Evolutionary conservation across 2,888 invertebrate species (phyloP), one percentile per base, ranked within the genome.

Genomic region (Caenorhabditis sp.): DNA sequence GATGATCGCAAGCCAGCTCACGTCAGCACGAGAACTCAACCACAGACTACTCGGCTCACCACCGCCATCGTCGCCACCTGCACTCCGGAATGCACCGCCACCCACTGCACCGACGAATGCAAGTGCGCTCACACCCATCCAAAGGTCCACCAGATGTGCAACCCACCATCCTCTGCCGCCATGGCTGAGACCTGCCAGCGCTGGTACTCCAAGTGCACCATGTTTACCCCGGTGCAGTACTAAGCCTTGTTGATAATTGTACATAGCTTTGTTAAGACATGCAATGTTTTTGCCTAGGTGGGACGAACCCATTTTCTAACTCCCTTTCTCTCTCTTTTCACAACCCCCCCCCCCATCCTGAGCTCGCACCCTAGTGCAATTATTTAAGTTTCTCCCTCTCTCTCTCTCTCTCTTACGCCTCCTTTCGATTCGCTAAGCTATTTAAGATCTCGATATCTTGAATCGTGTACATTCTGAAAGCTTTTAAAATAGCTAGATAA

Each of bases 141-240:
- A 50, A 80, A 79, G 70, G 85, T 85, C 46, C 85, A 86, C 63
- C 73, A 83, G 58, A 85, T 84, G 82, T 86, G 86, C 81, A 86
- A 86, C 56, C 86, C 86, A 58, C 86, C 86, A 55, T 77, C 84
- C 11, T 74, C 76, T 17, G 81, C 84, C 17, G 75, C 80, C 7
- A 74, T 85, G 59, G 85, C 83, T 43, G 63, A 71, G 46, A 84
- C 81, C 39, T 86, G 86, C 76, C 81, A 82, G 74, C 73, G 71
- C 45, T 86, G 86, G 86, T 86, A 86, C 79, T 56, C 80, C 61
- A 83, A 85, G 78, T 86, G 86, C 81, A 79, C 84, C 61, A 86
- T 86, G 86, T 86, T 83, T 80, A 53, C 79, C 32, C 84, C 83
- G 30, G 83, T 85, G 8, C 77, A 80, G 48, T 85, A 85, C 70